These are phyloP conservation scores for Clostera curtula DNA, from an alignment of 2,888 invertebrate genomes.

Conservation along the genomic window DNA sequence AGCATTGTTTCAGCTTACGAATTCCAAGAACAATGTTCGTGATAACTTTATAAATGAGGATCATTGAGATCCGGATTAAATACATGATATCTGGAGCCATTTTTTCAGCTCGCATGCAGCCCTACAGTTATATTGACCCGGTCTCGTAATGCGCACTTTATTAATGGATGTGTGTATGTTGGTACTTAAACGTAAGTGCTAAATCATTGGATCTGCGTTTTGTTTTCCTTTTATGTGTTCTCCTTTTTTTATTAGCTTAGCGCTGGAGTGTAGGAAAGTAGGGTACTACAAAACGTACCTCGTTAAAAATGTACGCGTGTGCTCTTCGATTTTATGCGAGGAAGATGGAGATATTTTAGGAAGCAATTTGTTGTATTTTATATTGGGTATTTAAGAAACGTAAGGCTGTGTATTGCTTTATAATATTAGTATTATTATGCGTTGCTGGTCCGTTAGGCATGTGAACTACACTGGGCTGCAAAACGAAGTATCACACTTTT, in stretches of 20 bases:
- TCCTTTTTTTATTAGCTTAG: slow-evolving; percentile 19
- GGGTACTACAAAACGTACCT: slow-evolving; percentile 8
- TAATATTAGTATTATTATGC: too few relatives aligned
- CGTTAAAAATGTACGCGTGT: slow-evolving; percentile 5
- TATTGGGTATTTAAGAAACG: too few relatives aligned
- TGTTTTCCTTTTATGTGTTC: slow-evolving; percentile 14
- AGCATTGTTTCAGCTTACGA: too few relatives aligned
- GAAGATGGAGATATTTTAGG: background rate
- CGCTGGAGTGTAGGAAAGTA: slow-evolving; percentile 14
- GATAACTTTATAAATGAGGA: too few relatives aligned
- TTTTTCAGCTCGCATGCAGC: slow-evolving; percentile 8
- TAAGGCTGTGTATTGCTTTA: too few relatives aligned
- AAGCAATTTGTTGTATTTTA: background rate
- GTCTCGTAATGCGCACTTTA: slow-evolving; percentile 37
- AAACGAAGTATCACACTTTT: too few relatives aligned
- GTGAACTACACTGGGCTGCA: too few relatives aligned
- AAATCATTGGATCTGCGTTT: slow-evolving; percentile 29
- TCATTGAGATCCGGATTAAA: too few relatives aligned
- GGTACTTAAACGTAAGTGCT: slow-evolving; percentile 29
- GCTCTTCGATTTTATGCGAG: background rate
- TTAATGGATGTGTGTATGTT: slow-evolving; percentile 31
- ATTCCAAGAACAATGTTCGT: too few relatives aligned
- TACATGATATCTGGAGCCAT: too few relatives aligned
- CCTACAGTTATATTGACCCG: slow-evolving; percentile 28
- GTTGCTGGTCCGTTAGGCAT: too few relatives aligned